A percentile compares a stretch with the other conserved stretches of the same genome.
These are phyloP conservation scores for Eudasyphora cyanicolor DNA, from an alignment of 2,888 invertebrate species.

Conservation along the genomic window DNA sequence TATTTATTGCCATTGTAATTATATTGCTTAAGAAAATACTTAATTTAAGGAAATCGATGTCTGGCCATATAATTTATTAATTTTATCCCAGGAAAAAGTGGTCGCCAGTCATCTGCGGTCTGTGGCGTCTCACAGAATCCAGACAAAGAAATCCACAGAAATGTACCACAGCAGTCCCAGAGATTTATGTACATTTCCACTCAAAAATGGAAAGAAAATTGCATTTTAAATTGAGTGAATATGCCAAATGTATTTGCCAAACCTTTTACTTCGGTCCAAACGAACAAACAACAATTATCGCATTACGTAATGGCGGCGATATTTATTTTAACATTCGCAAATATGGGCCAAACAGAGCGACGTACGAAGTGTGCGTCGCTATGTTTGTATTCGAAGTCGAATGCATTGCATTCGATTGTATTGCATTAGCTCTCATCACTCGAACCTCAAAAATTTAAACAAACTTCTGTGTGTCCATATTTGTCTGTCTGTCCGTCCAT, in stretches of 20 bases:
- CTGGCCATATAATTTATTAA: too few relatives aligned
- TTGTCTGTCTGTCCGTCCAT: background rate
- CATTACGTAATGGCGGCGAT: conserved; percentile 1
- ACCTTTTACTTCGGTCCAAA: background rate
- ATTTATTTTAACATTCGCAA: conserved; percentile 52
- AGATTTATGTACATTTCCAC: background rate
- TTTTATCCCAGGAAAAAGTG: too few relatives aligned
- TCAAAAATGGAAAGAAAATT: background rate
- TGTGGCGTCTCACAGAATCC: too few relatives aligned
- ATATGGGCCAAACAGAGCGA: conserved; percentile 51
- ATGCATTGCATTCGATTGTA: conserved; percentile 5
- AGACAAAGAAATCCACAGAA: background rate
- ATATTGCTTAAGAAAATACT: too few relatives aligned
- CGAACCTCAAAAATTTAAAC: conserved; percentile 41
- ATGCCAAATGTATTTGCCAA: too few relatives aligned
- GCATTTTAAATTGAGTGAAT: background rate
- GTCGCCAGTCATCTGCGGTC: too few relatives aligned
- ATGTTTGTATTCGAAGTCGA: background rate
- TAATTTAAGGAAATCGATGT: too few relatives aligned
- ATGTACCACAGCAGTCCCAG: too few relatives aligned
- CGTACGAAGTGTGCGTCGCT: background rate
- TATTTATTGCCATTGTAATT: too few relatives aligned
- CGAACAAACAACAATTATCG: background rate
- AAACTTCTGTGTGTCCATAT: conserved; percentile 38
- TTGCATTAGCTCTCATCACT: conserved; percentile 1